Base-by-base conservation (phyloP, 2,797 vertebrate species). In the Agapornis canus region DNA sequence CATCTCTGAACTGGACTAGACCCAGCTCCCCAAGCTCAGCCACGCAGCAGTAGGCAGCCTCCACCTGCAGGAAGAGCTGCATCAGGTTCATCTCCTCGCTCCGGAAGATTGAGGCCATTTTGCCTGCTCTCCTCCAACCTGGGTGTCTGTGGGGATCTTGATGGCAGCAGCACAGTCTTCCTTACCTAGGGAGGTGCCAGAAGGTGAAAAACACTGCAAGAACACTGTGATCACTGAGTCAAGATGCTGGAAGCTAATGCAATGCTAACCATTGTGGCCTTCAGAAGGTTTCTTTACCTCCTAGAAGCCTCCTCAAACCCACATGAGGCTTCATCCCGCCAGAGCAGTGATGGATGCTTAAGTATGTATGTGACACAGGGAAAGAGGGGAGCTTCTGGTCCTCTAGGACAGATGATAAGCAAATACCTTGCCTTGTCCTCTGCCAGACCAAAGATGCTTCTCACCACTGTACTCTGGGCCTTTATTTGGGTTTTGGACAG, bases 21-120 rank as follows among this genome's bases (percentile, higher is more conserved):
- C 98, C 98, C 51, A 98, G 97, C 70, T 98, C 98, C 20, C 98
- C 98, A 0, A 98, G 97, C 94, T 98, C 98, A 0, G 98, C 97
- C 15, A 98, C 97, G 0, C 98, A 98, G 97, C 98, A 98, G 48
- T 98, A 98, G 2, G 98, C 98, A 65, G 98, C 98, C 70, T 98
- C 98, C 90, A 97, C 98, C 84, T 98, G 98, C 27, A 98, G 97
- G 45, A 98, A 98, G 29, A 98, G 96, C 47, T 98, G 98, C 20
- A 96, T 97, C 88, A 98, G 42, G 65, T 96, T 97, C 98, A 98
- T 98, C 93, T 98, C 98, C 95, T 98, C 98, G 0, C 98, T 98
- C 23, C 98, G 97, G 88, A 98, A 98, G 45, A 98, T 6, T 0
- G 98, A 98, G 1, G 80, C 92, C 98, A 98, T 98, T 79, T 65